phyloP scores from a whole-genome alignment of 2,113 vertebrate genomes.

The Halcyon senegalensis region DNA sequence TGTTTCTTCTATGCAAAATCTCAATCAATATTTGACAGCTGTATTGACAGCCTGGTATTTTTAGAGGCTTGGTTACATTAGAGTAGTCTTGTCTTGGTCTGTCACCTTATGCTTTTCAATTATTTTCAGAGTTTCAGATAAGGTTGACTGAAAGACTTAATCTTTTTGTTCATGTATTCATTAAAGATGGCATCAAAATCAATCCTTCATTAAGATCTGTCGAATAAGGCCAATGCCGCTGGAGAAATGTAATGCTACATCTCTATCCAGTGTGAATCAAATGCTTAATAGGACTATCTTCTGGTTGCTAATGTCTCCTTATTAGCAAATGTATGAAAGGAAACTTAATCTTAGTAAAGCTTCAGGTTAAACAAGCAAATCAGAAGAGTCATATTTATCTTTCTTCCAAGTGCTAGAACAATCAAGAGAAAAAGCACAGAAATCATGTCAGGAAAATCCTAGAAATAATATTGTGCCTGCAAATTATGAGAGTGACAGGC shows the following conservation, averaged over 20 bases:
- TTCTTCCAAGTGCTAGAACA: neutral
- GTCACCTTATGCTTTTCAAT: conserved; percentile 26
- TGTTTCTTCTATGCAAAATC: neutral
- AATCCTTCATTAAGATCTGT: conserved; percentile 28
- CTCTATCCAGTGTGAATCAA: neutral
- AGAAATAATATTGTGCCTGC: neutral
- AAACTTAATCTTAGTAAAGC: neutral
- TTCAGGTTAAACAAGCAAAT: conserved; percentile 31
- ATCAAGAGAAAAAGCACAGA: neutral
- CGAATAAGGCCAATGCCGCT: neutral
- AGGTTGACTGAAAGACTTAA: conserved; percentile 16
- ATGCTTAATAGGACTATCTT: neutral
- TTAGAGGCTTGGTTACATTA: neutral
- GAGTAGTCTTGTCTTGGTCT: neutral
- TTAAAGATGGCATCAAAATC: conserved; percentile 32
- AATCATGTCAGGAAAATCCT: neutral
- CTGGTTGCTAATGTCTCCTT: neutral
- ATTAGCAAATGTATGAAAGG: conserved; percentile 10
- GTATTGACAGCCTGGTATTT: neutral
- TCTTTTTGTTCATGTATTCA: conserved; percentile 4
- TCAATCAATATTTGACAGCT: neutral
- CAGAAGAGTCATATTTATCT: neutral
- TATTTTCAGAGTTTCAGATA: conserved; percentile 32
- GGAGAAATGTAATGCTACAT: neutral
- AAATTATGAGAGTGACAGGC: neutral